Conservation (phyloP, 2,888 invertebrate species). For the Lochmaea capreae region DNA sequence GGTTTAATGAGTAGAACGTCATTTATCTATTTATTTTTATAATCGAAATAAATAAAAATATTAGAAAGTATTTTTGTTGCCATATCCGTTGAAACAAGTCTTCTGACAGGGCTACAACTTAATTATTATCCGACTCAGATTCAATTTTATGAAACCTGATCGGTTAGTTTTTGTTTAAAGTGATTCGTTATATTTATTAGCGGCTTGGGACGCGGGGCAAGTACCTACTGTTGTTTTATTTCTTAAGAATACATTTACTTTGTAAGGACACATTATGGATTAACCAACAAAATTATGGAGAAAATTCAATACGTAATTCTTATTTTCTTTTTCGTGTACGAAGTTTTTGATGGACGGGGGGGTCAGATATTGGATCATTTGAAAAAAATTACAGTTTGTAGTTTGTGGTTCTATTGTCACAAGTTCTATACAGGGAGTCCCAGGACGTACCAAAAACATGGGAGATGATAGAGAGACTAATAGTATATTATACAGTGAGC, state of each 20-base stretch:
- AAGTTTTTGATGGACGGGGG: no score
- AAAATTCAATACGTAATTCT: no score
- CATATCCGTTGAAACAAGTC: not conserved
- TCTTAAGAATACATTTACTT: not conserved
- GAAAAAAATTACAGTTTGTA: no score
- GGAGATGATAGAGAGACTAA: no score
- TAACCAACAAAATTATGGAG: not conserved
- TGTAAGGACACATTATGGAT: not conserved
- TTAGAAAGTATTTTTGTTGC: not conserved
- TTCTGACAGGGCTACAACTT: not conserved
- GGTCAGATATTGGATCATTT: no score
- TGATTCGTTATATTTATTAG: not conserved
- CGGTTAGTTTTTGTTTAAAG: not conserved
- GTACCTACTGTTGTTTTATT: not conserved
- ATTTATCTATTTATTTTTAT: not conserved
- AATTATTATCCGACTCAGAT: not conserved
- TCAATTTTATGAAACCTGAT: constrained; percentile 1
- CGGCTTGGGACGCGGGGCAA: not conserved
- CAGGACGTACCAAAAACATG: no score
- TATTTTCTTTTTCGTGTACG: no score
- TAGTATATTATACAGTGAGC: no score
- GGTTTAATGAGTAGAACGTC: not conserved
- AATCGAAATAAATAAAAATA: not conserved
- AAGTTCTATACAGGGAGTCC: no score
- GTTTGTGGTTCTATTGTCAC: no score